Conservation (phyloP, 2,797 vertebrate genomes). For the Graptemys geographica region DNA sequence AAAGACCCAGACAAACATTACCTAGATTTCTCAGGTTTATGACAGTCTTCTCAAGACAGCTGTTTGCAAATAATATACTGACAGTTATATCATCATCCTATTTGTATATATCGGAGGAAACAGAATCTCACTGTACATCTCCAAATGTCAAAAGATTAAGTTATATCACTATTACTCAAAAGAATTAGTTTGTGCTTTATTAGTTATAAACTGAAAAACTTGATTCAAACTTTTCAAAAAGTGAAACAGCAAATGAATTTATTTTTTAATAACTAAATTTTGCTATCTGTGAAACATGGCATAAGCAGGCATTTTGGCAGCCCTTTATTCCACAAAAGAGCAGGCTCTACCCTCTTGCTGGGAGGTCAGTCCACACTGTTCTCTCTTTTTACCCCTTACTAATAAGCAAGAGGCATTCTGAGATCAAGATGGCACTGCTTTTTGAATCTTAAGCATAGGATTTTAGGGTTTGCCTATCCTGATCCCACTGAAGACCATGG, state of each 20-base stretch:
- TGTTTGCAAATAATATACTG: not conserved
- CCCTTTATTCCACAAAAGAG: not conserved
- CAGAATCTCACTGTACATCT: not conserved
- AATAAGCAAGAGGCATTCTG: not conserved
- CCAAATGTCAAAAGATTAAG: not conserved
- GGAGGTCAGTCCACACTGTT: not conserved
- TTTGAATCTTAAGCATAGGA: not conserved
- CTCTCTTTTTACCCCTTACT: not conserved
- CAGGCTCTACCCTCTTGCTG: not conserved
- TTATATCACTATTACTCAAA: rapidly evolving
- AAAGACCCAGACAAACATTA: not conserved
- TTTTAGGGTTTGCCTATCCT: not conserved
- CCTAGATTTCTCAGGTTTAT: not conserved
- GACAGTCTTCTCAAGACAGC: not conserved
- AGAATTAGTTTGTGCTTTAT: not conserved
- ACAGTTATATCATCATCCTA: not conserved
- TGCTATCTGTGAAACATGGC: not conserved
- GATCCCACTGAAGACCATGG: not conserved
- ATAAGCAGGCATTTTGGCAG: not conserved
- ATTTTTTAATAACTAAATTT: not conserved
- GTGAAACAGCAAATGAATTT: not conserved
- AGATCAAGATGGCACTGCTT: not conserved
- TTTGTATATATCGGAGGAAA: not conserved
- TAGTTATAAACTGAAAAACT: not conserved
- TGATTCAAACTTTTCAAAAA: not conserved